A percentile compares a stretch with the other conserved stretches of the same genome.
These are phyloP conservation scores for Apoda limacodes DNA, from an alignment of 2,888 invertebrate genomes.

Conservation along the genomic window DNA sequence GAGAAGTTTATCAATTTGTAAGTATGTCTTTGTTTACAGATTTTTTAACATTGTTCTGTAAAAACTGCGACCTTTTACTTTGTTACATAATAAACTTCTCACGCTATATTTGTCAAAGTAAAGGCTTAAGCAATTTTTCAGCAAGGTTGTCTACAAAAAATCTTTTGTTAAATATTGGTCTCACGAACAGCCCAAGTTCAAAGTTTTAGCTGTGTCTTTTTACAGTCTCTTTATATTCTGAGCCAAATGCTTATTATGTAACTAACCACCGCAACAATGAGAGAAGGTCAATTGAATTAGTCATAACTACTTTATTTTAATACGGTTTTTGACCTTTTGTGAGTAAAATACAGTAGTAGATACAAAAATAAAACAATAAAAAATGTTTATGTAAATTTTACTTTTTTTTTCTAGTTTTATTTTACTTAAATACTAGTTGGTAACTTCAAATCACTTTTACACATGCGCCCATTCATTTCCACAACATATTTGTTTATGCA, in stretches of 20 bases:
- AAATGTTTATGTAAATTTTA: too few relatives aligned
- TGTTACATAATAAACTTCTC: too few relatives aligned
- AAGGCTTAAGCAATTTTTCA: too few relatives aligned
- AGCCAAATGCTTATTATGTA: conserved; percentile 29
- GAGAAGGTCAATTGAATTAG: conserved; percentile 40
- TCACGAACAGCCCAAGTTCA: conserved; percentile 11
- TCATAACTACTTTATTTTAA: conserved; percentile 24
- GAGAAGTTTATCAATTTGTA: too few relatives aligned
- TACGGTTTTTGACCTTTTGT: conserved; percentile 27
- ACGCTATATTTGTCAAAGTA: too few relatives aligned
- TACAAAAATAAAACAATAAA: too few relatives aligned
- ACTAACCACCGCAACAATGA: conserved; percentile 19
- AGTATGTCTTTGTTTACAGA: too few relatives aligned
- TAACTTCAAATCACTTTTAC: conserved; percentile 65
- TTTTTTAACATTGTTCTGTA: too few relatives aligned
- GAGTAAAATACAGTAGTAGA: conserved; percentile 16
- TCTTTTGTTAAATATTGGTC: too few relatives aligned
- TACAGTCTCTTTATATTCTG: conserved; percentile 14
- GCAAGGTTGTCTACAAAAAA: too few relatives aligned
- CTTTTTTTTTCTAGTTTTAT: conserved; percentile 40
- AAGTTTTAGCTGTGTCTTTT: conserved; percentile 11
- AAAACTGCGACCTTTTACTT: too few relatives aligned
- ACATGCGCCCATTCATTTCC: conserved; percentile 43
- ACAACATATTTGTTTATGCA: conserved; percentile 22
- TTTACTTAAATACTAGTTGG: conserved; percentile 55